Base-by-base conservation (phyloP, 2,797 vertebrate species). In the Champsocephalus esox region DNA sequence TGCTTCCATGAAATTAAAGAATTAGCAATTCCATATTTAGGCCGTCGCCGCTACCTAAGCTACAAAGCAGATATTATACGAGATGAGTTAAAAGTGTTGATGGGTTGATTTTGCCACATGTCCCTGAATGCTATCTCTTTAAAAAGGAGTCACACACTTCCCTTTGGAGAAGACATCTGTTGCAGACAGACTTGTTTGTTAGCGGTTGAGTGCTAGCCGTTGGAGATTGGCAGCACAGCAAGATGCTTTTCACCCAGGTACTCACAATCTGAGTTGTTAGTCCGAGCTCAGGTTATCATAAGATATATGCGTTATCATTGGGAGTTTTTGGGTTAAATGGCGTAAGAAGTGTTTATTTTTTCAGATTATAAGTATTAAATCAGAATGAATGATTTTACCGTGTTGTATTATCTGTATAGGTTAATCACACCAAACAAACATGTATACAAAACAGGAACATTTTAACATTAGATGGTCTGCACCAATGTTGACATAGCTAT, bases 121-220 rank as follows among this genome's bases (percentile, higher is more conserved):
- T 73, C 52, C 38, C 44, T 69, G 58, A 80, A 73, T 34, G 24
- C 46, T 64, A 61, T n/a, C 54, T 58, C n/a, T 51, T 78, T 0
- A 66, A 66, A 24, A 76, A 43, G 12, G 13, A 83, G 75, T 86
- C 58, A 68, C 78, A 68, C 77, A 58, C 59, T 70, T 82, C 69
- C 51, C 66, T 72, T 66, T 12, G 46, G 17, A 80, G 65, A 67
- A 38, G 87, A 85, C 87, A 89, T 90, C 85, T 90, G 90, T 34
- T 85, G 52, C 51, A 43, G 89, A 91, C 87, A 87, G 81, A 77
- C 43, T 67, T 73, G 43, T 83, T 80, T 73, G 54, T 84, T 67
- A 73, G 50, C 34, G 49, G 68, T 14, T 60, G 32, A 78, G 65
- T 38, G 51, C 49, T 60, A 69, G 66, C 57, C 54, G 28, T 17